phyloP scores from a whole-genome alignment of 2,113 vertebrate genomes.

The Alouatta palliata region DNA sequence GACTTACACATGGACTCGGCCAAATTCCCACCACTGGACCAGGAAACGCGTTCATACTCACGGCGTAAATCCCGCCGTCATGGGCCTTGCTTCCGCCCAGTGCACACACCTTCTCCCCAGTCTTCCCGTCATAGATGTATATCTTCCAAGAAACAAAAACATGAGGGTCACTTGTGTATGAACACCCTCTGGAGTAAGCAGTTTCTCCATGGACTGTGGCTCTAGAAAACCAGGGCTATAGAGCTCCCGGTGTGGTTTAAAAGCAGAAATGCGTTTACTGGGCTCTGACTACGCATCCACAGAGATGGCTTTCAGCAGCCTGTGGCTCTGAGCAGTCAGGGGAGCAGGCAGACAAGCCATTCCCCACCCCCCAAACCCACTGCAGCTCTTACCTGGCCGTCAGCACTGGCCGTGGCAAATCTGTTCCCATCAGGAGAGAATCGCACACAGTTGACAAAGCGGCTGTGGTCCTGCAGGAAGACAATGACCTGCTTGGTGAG shows the following conservation, averaged over 20 bases:
- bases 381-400: slow-evolving; percentile 89
- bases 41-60: slow-evolving; percentile 81
- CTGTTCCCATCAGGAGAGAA: slow-evolving; percentile 94
- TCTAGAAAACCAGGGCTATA: not conserved
- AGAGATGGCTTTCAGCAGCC: not conserved
- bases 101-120: slow-evolving; percentile 85
- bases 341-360: too few species aligned
- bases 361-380: accelerated
- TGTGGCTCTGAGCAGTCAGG: accelerated
- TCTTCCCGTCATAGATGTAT: slow-evolving; percentile 92
- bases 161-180: accelerated
- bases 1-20: accelerated
- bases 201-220: not conserved
- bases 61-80: slow-evolving; percentile 96
- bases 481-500: not conserved
- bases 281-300: accelerated
- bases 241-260: not conserved
- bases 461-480: slow-evolving; percentile 88
- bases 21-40: accelerated
- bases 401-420: slow-evolving; percentile 92
- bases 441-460: slow-evolving; percentile 96
- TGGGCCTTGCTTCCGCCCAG: slow-evolving; percentile 94
- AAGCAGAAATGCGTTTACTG: not conserved
- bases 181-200: accelerated
- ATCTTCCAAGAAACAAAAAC: slow-evolving; percentile 84